Evolutionary conservation across 2,113 vertebrate species (phyloP).

Genomic region (Coptodon bakossiorum): DNA sequence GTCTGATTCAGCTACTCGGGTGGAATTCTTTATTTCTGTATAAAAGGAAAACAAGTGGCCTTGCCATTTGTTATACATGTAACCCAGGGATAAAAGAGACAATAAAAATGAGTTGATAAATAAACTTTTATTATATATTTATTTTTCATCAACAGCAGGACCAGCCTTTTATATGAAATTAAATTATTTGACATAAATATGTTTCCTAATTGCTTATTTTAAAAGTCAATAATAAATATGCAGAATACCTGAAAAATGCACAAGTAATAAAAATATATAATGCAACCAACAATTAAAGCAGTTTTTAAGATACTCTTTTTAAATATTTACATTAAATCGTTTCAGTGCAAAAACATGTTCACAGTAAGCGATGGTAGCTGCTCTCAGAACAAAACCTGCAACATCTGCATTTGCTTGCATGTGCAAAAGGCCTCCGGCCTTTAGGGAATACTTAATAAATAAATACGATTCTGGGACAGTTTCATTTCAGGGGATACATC

Average conservation of each 20-base stretch:
- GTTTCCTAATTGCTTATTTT: not conserved
- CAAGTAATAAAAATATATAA: not conserved
- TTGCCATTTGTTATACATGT: not conserved
- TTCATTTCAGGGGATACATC: slow-evolving; percentile 69
- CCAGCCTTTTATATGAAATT: slow-evolving; percentile 12
- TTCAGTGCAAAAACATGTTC: not conserved
- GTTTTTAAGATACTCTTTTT: not conserved
- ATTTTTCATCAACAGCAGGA: not conserved
- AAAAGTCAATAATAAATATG: not conserved
- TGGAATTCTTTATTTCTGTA: not conserved
- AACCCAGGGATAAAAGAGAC: not conserved
- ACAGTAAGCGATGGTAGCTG: not conserved
- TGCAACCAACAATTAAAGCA: not conserved
- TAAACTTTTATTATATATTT: not conserved
- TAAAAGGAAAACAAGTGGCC: not conserved
- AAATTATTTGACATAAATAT: slow-evolving; percentile 25
- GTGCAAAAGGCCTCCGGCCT: not conserved
- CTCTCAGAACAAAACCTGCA: not conserved
- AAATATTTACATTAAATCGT: not conserved
- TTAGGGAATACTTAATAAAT: not conserved
- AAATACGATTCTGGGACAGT: not conserved
- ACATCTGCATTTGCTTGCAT: not conserved
- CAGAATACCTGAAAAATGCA: not conserved
- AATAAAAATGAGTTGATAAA: not conserved
- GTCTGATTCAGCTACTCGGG: not conserved